Percentiles rank a stretch among this genome's conserved stretches.
Evolutionary conservation across 2,888 invertebrate genomes (phyloP).

Genomic region (Drosophila maculinotata): DNA sequence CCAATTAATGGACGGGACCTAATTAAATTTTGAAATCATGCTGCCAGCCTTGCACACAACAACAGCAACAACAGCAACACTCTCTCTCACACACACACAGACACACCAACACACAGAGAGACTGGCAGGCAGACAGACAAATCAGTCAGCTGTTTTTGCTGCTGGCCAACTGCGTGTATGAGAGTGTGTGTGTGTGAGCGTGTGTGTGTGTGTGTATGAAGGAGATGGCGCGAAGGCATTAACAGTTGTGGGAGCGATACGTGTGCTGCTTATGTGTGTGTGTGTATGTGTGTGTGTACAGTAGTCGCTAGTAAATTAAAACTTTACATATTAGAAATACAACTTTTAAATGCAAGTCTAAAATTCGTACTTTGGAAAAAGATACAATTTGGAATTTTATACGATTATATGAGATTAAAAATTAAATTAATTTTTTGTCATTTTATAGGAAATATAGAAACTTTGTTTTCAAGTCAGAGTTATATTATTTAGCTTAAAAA

Average conservation of each 20-base stretch:
- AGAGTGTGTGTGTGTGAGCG: constrained; percentile 20
- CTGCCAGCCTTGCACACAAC: constrained; percentile 51
- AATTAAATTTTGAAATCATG: constrained; percentile 83
- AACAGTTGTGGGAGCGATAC: constrained; percentile 30
- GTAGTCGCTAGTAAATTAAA: too few relatives aligned
- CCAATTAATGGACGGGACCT: constrained; percentile 84
- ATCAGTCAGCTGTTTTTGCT: constrained; percentile 72
- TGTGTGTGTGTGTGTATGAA: constrained; percentile 36
- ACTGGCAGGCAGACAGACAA: constrained; percentile 44
- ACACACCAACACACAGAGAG: constrained; percentile 5
- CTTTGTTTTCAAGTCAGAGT: too few relatives aligned
- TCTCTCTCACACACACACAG: constrained; percentile 20
- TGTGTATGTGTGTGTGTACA: constrained; percentile 17
- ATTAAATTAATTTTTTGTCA: too few relatives aligned
- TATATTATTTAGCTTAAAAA: too few relatives aligned
- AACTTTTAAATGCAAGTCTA: too few relatives aligned
- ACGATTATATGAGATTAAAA: too few relatives aligned
- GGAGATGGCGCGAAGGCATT: constrained; percentile 69
- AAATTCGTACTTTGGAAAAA: too few relatives aligned
- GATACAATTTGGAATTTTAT: too few relatives aligned
- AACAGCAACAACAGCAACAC: constrained; percentile 28
- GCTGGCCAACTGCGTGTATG: constrained; percentile 60
- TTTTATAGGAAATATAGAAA: too few relatives aligned
- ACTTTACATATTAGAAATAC: too few relatives aligned
- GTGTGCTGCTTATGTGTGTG: constrained; percentile 14